These are phyloP conservation scores for Chrysocyon brachyurus DNA, from an alignment of 2,797 vertebrate species.

Conservation along the genomic window DNA sequence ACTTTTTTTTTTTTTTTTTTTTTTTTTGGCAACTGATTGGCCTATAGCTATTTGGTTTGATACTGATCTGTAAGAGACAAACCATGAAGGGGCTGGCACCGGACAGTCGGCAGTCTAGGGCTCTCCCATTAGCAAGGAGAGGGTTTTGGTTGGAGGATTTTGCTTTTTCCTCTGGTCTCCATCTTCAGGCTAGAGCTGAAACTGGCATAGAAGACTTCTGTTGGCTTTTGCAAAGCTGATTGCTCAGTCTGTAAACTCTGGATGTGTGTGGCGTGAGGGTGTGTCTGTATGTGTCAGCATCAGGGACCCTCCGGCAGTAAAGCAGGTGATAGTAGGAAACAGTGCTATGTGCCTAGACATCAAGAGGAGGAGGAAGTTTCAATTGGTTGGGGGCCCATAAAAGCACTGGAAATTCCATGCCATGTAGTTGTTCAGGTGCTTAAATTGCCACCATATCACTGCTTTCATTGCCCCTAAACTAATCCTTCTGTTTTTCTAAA, in stretches of 20 bases:
- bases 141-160: slow-evolving; percentile 68
- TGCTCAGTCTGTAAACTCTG: slow-evolving; percentile 6
- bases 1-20: not conserved
- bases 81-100: slow-evolving; percentile 64
- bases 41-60: slow-evolving; percentile 38
- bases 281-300: not conserved
- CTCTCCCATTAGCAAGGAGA: slow-evolving; percentile 56
- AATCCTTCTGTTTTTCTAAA: not conserved
- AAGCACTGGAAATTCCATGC: not conserved
- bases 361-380: not conserved
- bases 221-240: not conserved
- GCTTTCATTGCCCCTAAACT: not conserved
- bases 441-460: not conserved
- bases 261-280: not conserved
- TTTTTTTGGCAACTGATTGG: slow-evolving; percentile 61
- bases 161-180: slow-evolving; percentile 62
- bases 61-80: slow-evolving; percentile 78
- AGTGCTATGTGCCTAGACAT: not conserved
- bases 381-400: not conserved
- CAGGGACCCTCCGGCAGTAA: not conserved
- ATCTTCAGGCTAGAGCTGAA: slow-evolving; percentile 48
- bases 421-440: not conserved
- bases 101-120: slow-evolving; percentile 11
- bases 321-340: not conserved
- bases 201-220: not conserved